phyloP scores from a whole-genome alignment of 2,888 invertebrate species.

The Acronicta leporina region DNA sequence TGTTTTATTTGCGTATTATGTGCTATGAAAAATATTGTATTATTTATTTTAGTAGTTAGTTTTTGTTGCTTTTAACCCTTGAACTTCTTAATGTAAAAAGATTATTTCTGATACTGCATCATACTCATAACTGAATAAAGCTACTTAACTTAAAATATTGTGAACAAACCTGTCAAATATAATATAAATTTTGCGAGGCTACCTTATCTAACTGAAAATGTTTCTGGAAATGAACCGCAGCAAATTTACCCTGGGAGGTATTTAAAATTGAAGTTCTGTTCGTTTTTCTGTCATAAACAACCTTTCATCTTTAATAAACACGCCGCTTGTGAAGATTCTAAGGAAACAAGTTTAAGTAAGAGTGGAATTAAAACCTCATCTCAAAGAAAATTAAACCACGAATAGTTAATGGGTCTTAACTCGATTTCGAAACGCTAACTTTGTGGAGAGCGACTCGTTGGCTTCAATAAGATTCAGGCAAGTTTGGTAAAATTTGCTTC shows the following conservation, averaged over 20 bases:
- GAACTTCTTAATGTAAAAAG: too few species aligned
- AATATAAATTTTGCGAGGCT: too few species aligned
- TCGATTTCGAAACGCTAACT: slow-evolving; percentile 83
- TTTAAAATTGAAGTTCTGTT: slow-evolving; percentile 37
- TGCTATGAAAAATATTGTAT: background rate
- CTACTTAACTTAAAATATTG: too few species aligned
- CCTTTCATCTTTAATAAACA: slow-evolving; percentile 69
- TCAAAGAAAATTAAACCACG: slow-evolving; percentile 81
- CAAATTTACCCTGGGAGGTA: slow-evolving; percentile 27
- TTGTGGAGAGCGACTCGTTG: slow-evolving; percentile 77
- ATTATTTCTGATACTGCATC: too few species aligned
- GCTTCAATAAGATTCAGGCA: slow-evolving; percentile 80
- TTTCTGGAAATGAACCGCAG: slow-evolving; percentile 11
- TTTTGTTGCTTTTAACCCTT: background rate
- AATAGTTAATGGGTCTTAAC: slow-evolving; percentile 86
- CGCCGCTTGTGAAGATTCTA: slow-evolving; percentile 60
- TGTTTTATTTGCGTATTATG: slow-evolving; percentile 14
- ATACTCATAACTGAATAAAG: too few species aligned
- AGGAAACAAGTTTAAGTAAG: slow-evolving; percentile 68
- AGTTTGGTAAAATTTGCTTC: slow-evolving; percentile 79
- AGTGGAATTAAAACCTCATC: slow-evolving; percentile 82
- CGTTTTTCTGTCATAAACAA: slow-evolving; percentile 56
- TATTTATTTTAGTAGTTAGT: background rate
- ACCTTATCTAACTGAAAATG: background rate
- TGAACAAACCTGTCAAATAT: too few species aligned